Evolutionary conservation across 2,113 vertebrate genomes (phyloP), one percentile per base, ranked within the genome.

Genomic region (Rhabdomys dilectus): DNA sequence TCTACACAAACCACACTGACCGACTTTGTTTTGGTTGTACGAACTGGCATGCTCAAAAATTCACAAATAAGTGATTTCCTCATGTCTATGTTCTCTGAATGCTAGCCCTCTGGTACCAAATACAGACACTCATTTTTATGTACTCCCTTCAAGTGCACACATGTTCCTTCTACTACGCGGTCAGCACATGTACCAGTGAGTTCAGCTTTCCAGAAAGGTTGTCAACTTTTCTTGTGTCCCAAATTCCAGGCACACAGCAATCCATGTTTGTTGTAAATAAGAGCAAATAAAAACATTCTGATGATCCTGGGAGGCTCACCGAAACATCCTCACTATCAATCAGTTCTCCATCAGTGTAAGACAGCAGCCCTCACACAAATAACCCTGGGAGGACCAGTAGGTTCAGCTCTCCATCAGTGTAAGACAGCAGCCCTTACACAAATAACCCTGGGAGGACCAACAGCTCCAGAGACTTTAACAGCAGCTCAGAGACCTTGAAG

Each of bases 11-110:
- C 39, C 80, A 81, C 21, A 88, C 68, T 64, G 36, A 88, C 68
- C 56, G 36, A 39, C 53, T 91, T 94, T 90, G 56, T 17, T 87
- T 58, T 87, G 95, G 75, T 88, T 91, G 58, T 31, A 56, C 22
- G 13, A 95, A 64, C 86, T 87, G 62, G 88, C 78, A 45, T 36
- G 19, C 22, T 89, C 56, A 31, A 36, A 85, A 48, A 84, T 66
- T n/a, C 36, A 4, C 26, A 85, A 87, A 60, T 16, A 58, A 48
- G 64, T 10, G 39, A 80, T 36, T 73, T 92, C 19, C 17, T 91
- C 19, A 42, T 51, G 84, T 84, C 66, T 62, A 76, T 81, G 4
- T 82, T 90, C 45, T 91, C 53, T 85, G 92, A 88, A 53, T 12
- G 19, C 80, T 62, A 62, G 22, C 48, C 21, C 31, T 82, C 51